phyloP scores from a whole-genome alignment of 92 coral and sea anemone species.

The Epizoanthus illoricatus region DNA sequence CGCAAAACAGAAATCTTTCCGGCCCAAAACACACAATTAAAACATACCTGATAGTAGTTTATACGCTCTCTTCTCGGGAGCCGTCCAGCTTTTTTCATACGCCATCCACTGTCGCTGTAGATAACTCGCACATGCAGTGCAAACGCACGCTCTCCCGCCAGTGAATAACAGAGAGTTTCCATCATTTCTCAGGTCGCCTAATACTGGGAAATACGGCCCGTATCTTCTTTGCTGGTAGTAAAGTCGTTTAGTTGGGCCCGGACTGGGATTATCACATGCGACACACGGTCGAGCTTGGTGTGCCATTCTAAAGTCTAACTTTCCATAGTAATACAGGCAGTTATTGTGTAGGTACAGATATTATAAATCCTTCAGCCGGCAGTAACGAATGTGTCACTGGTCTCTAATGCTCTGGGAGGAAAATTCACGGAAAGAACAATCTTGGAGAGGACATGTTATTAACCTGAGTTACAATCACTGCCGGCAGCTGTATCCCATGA shows the following conservation, averaged over 20 bases:
- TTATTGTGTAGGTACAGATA: not conserved
- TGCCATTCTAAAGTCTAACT: conserved; percentile 17
- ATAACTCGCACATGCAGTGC: conserved; percentile 91
- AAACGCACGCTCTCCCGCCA: conserved; percentile 80
- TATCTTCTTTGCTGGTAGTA: conserved; percentile 81
- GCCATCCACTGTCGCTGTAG: conserved; percentile 88
- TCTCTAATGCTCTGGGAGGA: not conserved
- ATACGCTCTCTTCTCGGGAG: conserved; percentile 74
- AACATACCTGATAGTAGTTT: conserved; percentile 75
- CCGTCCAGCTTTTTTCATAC: conserved; percentile 85
- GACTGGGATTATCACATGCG: conserved; percentile 85
- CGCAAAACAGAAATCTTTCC: not conserved
- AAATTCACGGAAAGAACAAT: not conserved
- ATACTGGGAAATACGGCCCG: conserved; percentile 91
- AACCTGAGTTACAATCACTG: not conserved
- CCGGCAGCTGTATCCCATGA: not conserved
- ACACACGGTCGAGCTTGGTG: conserved; percentile 57
- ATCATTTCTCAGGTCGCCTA: conserved; percentile 64
- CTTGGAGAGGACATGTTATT: not conserved
- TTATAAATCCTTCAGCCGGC: not conserved
- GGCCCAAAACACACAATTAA: not conserved
- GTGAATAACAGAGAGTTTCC: conserved; percentile 65
- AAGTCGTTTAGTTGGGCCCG: conserved; percentile 86
- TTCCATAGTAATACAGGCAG: not conserved
- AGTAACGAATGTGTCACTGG: not conserved